phyloP scores from a whole-genome alignment of 2,113 vertebrate genomes.

The Antennarius striatus region DNA sequence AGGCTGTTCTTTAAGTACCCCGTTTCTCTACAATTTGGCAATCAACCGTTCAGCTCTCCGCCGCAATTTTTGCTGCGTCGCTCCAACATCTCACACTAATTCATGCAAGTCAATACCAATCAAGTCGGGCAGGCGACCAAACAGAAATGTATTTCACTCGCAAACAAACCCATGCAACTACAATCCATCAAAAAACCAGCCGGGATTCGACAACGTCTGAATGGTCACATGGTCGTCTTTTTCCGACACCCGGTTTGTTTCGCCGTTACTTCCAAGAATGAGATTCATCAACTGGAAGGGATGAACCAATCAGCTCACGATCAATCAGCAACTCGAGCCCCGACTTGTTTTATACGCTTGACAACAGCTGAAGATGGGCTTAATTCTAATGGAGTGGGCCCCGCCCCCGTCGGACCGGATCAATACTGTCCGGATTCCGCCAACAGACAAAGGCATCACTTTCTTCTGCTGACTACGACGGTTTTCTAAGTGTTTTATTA shows the following conservation, averaged over 20 bases:
- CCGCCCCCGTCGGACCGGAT: not conserved
- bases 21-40: conserved; percentile 1
- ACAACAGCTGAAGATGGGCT: conserved; percentile 1
- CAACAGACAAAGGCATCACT: not conserved
- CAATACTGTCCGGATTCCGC: not conserved
- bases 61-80: conserved; percentile 23
- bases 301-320: not conserved
- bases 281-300: not conserved
- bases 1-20: not conserved
- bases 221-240: conserved; percentile 40
- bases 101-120: conserved; percentile 35
- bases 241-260: conserved; percentile 20
- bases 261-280: conserved; percentile 13
- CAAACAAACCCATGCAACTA: not conserved
- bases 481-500: conserved; percentile 5
- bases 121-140: conserved; percentile 14
- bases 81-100: conserved; percentile 1
- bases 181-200: conserved; percentile 40
- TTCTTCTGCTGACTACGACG: conserved; percentile 7
- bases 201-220: conserved; percentile 30
- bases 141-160: conserved; percentile 7
- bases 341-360: conserved; percentile 3
- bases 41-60: not conserved
- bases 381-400: conserved; percentile 5
- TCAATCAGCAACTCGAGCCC: not conserved